Evolutionary conservation across 30 jellyfish, hydroid and myxozoan species (phyloP), one percentile per base, ranked within the genome.

Genomic region (Hydractinia symbiolongicarpus): DNA sequence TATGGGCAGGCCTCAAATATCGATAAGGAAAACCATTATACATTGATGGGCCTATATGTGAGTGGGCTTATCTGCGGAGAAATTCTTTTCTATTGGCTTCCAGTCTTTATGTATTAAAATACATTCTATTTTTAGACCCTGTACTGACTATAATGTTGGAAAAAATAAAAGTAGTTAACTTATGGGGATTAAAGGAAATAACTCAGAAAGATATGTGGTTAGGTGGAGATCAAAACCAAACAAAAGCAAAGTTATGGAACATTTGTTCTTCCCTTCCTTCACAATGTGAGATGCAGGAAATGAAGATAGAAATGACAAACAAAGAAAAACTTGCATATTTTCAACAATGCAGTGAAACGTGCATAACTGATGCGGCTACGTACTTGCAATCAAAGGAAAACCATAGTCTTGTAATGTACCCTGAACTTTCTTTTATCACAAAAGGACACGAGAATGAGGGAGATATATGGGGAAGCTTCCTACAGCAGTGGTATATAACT

Each of bases 151-250:
- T 88, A 7, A 21, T 82, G 56, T 66, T 82, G 54, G 94, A 88
- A 55, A 82, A 77, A 60, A 89, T 88, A 72, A 82, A 78, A 54
- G 52, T 72, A 44, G 15, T 82, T 14, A 68, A 57, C 55, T 66
- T 82, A n/a, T 88, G 96, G 96, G 73, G 78, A 16, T 61, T 66
- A 77, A 82, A 78, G 56, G 50, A 88, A 53, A 50, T 88, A 5
- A n/a, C 69, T 0, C 86, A 88, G 73, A 82, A 82, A 13, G 94
- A 76, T n/a, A 20, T 72, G 17, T 88, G 96, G 96, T 77, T 79
- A 21, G 94, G 94, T 44, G 91, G 86, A 30, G 90, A 77, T 6
- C 84, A 76, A 8, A 88, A 72, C 14, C 73, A 17, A 56, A 82
- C 85, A 50, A 82, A 82, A 64, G 79, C 96, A 51, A 82, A 85